Evolutionary conservation across 2,113 vertebrate genomes (phyloP).

Genomic region (Corvus moneduloides): DNA sequence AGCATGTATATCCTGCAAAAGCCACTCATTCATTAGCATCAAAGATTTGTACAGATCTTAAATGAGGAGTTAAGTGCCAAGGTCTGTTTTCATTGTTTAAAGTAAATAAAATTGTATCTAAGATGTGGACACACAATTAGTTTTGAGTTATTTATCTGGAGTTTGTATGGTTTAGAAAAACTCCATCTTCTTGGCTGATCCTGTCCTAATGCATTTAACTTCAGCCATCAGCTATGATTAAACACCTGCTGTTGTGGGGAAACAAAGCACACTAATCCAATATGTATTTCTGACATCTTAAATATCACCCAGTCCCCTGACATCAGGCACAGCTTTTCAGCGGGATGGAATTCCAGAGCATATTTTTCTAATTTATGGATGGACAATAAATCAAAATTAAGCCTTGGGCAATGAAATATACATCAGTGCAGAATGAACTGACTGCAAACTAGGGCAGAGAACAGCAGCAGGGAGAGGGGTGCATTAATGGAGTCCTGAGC

Average conservation of each 20-base stretch:
- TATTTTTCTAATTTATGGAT: constrained; percentile 99
- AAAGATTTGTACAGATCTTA: constrained; percentile 69
- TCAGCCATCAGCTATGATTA: constrained; percentile 99
- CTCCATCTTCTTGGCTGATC: constrained; percentile 89
- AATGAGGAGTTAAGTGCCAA: constrained; percentile 71
- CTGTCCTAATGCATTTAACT: constrained; percentile 99
- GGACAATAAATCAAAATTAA: constrained; percentile 99
- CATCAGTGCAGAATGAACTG: constrained; percentile 91
- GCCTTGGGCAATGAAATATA: constrained; percentile 98
- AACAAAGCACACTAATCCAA: constrained; percentile 99
- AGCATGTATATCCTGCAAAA: constrained; percentile 60
- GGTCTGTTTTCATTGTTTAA: constrained; percentile 80
- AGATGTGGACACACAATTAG: constrained; percentile 82
- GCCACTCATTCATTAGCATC: constrained; percentile 58
- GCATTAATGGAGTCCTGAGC: constrained; percentile 80
- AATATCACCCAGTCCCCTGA: constrained; percentile 99
- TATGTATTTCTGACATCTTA: constrained; percentile 99
- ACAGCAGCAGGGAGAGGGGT: constrained; percentile 76
- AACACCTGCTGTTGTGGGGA: constrained; percentile 99
- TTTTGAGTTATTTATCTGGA: constrained; percentile 85
- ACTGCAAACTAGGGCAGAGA: constrained; percentile 89
- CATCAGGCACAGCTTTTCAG: constrained; percentile 93
- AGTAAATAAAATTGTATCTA: constrained; percentile 83
- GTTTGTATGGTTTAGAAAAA: constrained; percentile 88
- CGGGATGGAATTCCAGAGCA: constrained; percentile 98